Base-by-base conservation (phyloP, 2,797 vertebrate species). In the Ctenopoma kingsleyae region DNA sequence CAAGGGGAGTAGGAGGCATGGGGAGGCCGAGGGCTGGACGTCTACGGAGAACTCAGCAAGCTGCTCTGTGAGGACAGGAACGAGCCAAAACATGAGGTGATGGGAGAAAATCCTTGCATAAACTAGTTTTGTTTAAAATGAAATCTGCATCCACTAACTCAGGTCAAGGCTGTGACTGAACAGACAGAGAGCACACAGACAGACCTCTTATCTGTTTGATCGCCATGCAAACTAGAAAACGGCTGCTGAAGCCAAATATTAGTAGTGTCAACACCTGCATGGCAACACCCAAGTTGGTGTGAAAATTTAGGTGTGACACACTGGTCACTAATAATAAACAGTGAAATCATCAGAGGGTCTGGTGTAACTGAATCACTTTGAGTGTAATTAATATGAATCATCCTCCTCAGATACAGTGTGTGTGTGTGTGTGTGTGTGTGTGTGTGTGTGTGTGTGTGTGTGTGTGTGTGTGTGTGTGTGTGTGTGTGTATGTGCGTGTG, bases 1-100 rank as follows among this genome's bases (percentile, higher is more conserved):
- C 98, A 87, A 99, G 96, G 91, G 98, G 97, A 96, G 97, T 96
- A 57, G 98, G 98, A 99, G 98, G 98, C 98, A 99, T 99, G 96
- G 96, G 96, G 96, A 98, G 93, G 95, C 97, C 93, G 97, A 96
- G 90, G 88, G 93, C 93, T 94, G 94, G 93, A 95, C 91, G 86
- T 84, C 92, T 95, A 95, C 67, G 91, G 95, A 96, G 96, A 98
- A 99, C 92, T 95, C 95, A 93, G 94, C 93, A 94, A 93, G 87
- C 84, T 76, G 81, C 91, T 94, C 97, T 98, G 94, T 47, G 58
- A 80, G 44, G 47, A 79, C 57, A 54, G n/a, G 54, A 41, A 65
- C 20, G 22, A 16, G 44, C 12, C 36, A 32, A 25, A 59, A 23
- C 19, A 23, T 63, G 59, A 75, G 56, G 38, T 1, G 0, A 59